Percentiles rank a stretch among this genome's conserved stretches.
Evolutionary conservation across 2,113 vertebrate species (phyloP).

Genomic region (Anarhynchus alexandrinus): DNA sequence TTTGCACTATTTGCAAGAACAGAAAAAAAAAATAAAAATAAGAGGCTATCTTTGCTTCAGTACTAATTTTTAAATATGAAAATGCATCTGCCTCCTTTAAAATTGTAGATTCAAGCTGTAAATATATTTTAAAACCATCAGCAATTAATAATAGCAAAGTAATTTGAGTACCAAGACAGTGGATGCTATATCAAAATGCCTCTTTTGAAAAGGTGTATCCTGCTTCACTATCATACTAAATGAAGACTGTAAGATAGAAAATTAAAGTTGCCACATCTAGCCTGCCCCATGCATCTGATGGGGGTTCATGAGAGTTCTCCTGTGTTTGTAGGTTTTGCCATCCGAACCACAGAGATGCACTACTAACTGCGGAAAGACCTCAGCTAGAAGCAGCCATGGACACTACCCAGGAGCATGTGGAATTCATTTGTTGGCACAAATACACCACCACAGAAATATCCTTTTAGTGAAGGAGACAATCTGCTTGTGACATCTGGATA

Average conservation of each 20-base stretch:
- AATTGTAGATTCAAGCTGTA: not conserved
- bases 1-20: not conserved
- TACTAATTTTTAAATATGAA: not conserved
- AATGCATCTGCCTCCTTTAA: not conserved
- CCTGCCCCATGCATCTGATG: fast-evolving
- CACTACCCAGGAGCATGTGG: too few species aligned
- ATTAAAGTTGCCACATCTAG: not conserved
- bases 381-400: not conserved
- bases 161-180: not conserved
- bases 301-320: not conserved
- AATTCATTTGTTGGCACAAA: not conserved
- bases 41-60: not conserved
- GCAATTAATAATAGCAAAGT: not conserved
- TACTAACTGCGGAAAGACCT: not conserved
- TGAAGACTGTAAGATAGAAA: not conserved
- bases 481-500: not conserved
- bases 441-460: not conserved
- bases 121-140: not conserved
- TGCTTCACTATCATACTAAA: not conserved
- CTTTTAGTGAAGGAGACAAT: not conserved
- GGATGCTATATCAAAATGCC: not conserved
- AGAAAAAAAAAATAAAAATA: not conserved
- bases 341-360: not conserved
- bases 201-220: not conserved
- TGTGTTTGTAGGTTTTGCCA: not conserved